A percentile compares a stretch with the other conserved stretches of the same genome.
phyloP scores from a whole-genome alignment of 2,113 vertebrate genomes.

The Eretmochelys imbricata region DNA sequence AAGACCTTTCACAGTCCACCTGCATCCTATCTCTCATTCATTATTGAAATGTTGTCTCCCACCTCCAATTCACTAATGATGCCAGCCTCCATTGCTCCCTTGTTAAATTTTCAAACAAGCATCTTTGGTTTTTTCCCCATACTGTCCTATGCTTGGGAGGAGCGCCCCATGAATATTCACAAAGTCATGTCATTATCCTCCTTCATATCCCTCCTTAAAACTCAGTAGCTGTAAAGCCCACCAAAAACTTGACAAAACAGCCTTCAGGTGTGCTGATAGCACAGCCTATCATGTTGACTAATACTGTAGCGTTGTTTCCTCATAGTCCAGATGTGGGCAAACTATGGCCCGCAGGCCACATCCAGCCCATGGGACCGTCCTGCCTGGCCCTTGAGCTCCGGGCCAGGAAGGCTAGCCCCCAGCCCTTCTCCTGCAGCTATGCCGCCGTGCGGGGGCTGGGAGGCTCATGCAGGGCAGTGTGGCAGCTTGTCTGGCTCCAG shows the following conservation, averaged over 20 bases:
- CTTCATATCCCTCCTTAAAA: background rate
- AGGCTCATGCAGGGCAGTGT: too few relatives aligned
- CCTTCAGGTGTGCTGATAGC: background rate
- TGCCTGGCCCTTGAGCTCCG: too few relatives aligned
- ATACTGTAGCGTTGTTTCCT: too few relatives aligned
- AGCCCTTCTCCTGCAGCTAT: too few relatives aligned
- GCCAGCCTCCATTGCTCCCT: background rate
- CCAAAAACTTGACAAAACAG: background rate
- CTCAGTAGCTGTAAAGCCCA: background rate
- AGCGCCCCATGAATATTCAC: background rate
- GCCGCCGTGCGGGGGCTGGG: too few relatives aligned
- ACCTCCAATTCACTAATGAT: background rate
- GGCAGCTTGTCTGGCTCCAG: too few relatives aligned
- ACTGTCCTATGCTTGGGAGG: background rate
- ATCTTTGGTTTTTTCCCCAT: background rate
- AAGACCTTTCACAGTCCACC: background rate
- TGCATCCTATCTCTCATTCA: background rate
- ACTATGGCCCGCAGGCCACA: too few relatives aligned
- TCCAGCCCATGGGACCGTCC: too few relatives aligned
- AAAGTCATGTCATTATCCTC: background rate
- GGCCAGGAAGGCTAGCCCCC: too few relatives aligned
- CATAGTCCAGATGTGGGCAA: too few relatives aligned
- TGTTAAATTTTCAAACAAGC: background rate
- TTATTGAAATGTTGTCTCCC: background rate
- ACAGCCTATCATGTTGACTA: background rate